Evolutionary conservation across 2,113 vertebrate species (phyloP).

Genomic region (Thinocorus orbignyianus): DNA sequence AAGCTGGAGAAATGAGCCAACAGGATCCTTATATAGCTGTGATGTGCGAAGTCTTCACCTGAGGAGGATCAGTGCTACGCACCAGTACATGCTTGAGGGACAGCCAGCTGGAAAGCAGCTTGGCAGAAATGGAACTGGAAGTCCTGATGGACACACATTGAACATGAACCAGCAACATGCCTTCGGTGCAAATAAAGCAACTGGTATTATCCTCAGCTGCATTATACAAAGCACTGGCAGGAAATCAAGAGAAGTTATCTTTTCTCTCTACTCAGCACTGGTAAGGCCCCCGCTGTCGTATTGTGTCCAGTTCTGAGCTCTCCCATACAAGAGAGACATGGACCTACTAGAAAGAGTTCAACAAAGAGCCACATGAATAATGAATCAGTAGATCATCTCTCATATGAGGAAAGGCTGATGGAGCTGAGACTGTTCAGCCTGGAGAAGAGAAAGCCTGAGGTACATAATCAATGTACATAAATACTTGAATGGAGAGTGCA

Average conservation of each 20-base stretch:
- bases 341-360: background rate
- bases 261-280: background rate
- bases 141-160: background rate
- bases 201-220: background rate
- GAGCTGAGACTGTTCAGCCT: background rate
- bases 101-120: background rate
- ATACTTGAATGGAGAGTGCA: background rate
- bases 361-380: background rate
- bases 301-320: background rate
- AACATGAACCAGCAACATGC: background rate
- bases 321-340: background rate
- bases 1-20: background rate
- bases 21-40: background rate
- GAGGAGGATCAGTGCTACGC: background rate
- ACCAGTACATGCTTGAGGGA: background rate
- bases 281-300: background rate
- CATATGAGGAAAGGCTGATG: background rate
- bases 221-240: background rate
- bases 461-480: background rate
- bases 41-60: background rate
- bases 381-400: background rate
- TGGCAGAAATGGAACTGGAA: background rate
- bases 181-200: background rate
- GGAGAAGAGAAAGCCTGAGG: background rate
- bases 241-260: background rate